Base-by-base conservation (phyloP, 2,113 vertebrate species). In the Genyomyrus donnyi region DNA sequence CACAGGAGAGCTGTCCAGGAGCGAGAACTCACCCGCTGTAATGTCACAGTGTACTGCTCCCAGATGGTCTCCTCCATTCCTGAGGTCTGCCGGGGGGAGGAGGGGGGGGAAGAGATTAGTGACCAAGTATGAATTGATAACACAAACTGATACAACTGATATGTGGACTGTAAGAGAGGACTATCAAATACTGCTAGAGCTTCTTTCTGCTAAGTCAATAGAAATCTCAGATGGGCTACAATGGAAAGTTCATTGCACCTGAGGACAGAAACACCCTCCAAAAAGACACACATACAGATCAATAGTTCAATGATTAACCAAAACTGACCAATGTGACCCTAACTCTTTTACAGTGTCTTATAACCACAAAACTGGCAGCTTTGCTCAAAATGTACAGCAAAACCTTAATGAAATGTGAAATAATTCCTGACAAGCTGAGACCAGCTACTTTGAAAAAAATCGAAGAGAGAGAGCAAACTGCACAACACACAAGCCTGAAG, bases 41-140 rank as follows among this genome's bases (percentile, higher is more conserved):
- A 95, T 91, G 97, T 98, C 95, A 99, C 98, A 35, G 97, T 98
- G 93, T 96, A 98, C 95, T 99, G 98, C 93, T 99, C 98, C 98
- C 98, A 99, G 91, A 98, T 96, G 90, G 96, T 93, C 91, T 99
- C 97, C 93, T 99, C 98, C 97, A 98, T 98, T 93, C 95, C 95
- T 89, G 96, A 93, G 92, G 91, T 89, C 96, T 96, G 93, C 56
- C 45, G 87, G 62, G 42, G 91, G 90, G 7, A 91, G 46, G 91
- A 17, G 88, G 52, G 88, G 53, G 92, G 92, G 90, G 7, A 42
- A 92, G 39, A 90, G 39, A 84, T 88, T 89, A 92, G 87, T 91
- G 42, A 87, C n/a, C 2, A 21, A 6, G 66, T 49, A 49, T 87
- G 35, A 87, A 92, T 50, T 39, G 15, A 80, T 42, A 6, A 89